Conservation (phyloP, 1,140 invertebrate species). For the Drosophila arizonae region DNA sequence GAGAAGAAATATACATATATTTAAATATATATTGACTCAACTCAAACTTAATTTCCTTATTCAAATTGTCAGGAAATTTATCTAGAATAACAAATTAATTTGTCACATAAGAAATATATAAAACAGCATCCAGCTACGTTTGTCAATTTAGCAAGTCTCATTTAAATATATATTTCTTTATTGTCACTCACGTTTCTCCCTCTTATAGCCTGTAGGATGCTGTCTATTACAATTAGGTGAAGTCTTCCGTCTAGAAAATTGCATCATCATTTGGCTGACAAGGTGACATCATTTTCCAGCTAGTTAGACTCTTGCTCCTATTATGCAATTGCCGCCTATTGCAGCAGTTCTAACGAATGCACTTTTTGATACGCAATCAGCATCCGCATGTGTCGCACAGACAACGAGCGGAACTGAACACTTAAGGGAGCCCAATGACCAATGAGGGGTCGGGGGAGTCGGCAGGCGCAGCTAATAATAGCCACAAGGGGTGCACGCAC, state of each 20-base stretch:
- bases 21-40: too few species aligned
- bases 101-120: too few species aligned
- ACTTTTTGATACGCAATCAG: constrained; percentile 36
- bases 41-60: too few species aligned
- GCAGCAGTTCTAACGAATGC: constrained; percentile 50
- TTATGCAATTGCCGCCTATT: constrained; percentile 67
- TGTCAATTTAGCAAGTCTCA: too few species aligned
- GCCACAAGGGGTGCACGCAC: constrained; percentile 63
- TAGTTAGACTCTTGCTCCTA: constrained; percentile 13
- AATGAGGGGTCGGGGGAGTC: not conserved
- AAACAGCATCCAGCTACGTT: too few species aligned
- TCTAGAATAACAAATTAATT: too few species aligned
- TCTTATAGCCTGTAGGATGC: constrained; percentile 57
- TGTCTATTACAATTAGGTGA: constrained; percentile 69
- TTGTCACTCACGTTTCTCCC: constrained; percentile 26
- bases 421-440: constrained; percentile 51
- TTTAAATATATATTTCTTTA: constrained; percentile 17
- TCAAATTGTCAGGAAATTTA: too few species aligned
- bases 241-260: constrained; percentile 41
- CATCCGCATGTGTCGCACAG: constrained; percentile 28
- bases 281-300: constrained; percentile 54
- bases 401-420: constrained; percentile 73
- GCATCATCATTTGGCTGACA: constrained; percentile 30
- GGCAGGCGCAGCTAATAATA: constrained; percentile 60
- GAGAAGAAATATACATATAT: too few species aligned